Base-by-base conservation (phyloP, 2,113 vertebrate species). In the Anarrhichthys ocellatus region DNA sequence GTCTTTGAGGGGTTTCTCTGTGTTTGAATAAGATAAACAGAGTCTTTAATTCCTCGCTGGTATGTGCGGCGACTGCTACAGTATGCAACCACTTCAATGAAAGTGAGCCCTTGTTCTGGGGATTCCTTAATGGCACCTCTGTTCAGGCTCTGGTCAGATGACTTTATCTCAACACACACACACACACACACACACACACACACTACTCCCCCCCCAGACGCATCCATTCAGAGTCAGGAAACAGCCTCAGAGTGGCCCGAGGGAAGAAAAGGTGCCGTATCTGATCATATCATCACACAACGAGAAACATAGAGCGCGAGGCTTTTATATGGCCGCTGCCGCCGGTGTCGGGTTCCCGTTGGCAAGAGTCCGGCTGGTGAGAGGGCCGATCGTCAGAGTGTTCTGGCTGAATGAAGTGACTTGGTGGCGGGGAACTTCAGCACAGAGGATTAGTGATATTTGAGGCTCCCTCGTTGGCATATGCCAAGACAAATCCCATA, bases 171-270 rank as follows among this genome's bases (percentile, higher is more conserved):
- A 66, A 80, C 65, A 13, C 63, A 36, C 63, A 42, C 59, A 18
- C 59, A 34, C 59, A 34, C 77, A 2, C 46, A 36, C 76, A 13
- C 73, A 22, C 64, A 40, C 61, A 14, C 80, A 36, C 81, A 42
- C 63, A 64, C 54, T 52, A 22, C 48, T 27, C 1, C 5, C 62
- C 1, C 63, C 46, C 62, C 38, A 66, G 34, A 34, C 86, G 70
- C 80, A 87, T 82, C 87, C 86, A 92, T 94, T 94, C 87, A 94
- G 91, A 94, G 87, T 91, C 91, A 94, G 94, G 94, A 95, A 94
- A 90, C 81, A 38, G 87, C 81, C 89, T 91, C 80, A 4, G 54
- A 87, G 78, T 69, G 81, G 87, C 84, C 77, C 17, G 67, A 79
- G 87, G 89, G 92, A 93, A 89, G 92, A 93, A 91, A 90, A 94